Percentiles rank a stretch among this genome's conserved stretches.
These are phyloP conservation scores for Platygyra sinensis DNA, from an alignment of 64 coral and sea anemone species.

Conservation along the genomic window DNA sequence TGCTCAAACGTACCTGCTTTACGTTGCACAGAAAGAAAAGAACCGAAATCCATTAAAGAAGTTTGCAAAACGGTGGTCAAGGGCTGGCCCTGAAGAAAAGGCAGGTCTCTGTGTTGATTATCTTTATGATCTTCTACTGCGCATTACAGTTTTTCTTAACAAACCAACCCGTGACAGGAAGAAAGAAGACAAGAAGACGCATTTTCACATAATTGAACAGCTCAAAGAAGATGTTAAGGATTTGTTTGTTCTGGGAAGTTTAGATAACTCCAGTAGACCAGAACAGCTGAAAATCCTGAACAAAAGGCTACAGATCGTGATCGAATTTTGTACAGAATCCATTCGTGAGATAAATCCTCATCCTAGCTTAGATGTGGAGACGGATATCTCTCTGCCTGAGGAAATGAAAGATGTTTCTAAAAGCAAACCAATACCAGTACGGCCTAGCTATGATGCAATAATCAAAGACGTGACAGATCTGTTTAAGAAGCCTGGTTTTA, in stretches of 20 bases:
- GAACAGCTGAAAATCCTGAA: neutral
- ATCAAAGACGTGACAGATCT: neutral
- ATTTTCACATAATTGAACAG: neutral
- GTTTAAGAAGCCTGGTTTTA: neutral
- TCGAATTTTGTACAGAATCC: neutral
- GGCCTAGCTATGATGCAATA: neutral
- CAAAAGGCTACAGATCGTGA: neutral
- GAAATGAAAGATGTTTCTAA: neutral
- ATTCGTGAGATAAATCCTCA: constrained; percentile 31
- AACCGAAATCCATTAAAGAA: neutral
- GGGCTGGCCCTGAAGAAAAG: neutral
- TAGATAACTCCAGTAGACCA: neutral
- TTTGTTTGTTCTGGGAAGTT: neutral
- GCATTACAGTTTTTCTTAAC: neutral
- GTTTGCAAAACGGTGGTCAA: neutral
- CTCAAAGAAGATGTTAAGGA: neutral
- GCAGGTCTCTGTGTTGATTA: neutral
- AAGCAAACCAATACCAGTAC: neutral
- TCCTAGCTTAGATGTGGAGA: constrained; percentile 3
- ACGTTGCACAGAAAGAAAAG: neutral
- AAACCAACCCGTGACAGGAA: neutral
- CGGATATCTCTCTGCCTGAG: neutral
- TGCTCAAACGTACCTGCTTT: neutral
- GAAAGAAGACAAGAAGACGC: neutral
- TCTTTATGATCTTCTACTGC: neutral